phyloP scores from a whole-genome alignment of 2,113 vertebrate species.

The Megaceryle maxima region DNA sequence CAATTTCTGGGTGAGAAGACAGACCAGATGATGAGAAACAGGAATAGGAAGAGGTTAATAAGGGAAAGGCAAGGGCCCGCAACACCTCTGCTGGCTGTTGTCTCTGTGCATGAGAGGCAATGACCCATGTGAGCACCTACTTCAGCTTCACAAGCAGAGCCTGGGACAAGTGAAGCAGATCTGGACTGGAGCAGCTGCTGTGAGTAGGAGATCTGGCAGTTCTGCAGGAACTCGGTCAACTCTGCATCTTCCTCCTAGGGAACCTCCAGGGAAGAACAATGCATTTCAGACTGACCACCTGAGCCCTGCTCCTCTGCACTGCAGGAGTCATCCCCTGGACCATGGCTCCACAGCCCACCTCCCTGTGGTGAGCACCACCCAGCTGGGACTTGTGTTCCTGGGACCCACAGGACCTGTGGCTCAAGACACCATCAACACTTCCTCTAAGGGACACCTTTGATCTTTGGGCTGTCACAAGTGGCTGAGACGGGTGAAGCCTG shows the following conservation, averaged over 20 bases:
- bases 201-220: not conserved
- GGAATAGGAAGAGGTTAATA: not conserved
- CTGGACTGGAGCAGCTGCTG: not conserved
- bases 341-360: not conserved
- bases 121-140: not conserved
- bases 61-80: not conserved
- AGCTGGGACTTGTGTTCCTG: not conserved
- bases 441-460: not conserved
- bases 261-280: fast-evolving
- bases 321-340: not conserved
- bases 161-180: not conserved
- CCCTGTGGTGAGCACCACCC: not conserved
- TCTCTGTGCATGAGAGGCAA: fast-evolving
- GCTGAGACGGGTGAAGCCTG: not conserved
- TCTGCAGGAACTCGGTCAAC: not conserved
- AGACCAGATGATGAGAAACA: not conserved
- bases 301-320: not conserved
- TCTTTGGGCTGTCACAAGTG: too few relatives aligned
- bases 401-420: not conserved
- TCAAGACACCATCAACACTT: not conserved
- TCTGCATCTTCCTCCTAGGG: not conserved
- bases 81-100: not conserved
- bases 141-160: not conserved
- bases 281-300: not conserved
- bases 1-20: not conserved